Percentiles rank a stretch among this genome's conserved stretches.
phyloP scores from a whole-genome alignment of 1,140 invertebrate genomes.

The Drosophila sturtevanti region DNA sequence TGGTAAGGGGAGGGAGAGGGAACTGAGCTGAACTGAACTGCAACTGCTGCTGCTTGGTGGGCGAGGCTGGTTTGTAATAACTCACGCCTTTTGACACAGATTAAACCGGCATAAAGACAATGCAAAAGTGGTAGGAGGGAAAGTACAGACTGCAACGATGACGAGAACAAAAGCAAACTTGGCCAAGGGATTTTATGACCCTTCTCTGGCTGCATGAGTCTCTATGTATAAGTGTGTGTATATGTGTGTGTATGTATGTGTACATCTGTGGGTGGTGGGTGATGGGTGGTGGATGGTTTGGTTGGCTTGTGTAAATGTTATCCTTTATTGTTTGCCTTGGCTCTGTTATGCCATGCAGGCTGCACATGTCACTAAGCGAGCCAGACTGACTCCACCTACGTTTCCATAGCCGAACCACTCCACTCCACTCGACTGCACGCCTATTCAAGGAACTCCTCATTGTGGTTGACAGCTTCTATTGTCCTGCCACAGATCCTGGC shows the following conservation, averaged over 20 bases:
- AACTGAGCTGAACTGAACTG: slow-evolving; percentile 1
- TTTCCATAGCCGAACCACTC: neutral
- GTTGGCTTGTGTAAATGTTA: slow-evolving; percentile 26
- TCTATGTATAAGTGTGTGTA: neutral
- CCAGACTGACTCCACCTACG: slow-evolving; percentile 22
- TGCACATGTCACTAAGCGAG: slow-evolving; percentile 34
- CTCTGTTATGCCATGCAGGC: slow-evolving; percentile 24
- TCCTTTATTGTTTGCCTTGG: slow-evolving; percentile 12
- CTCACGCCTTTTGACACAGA: slow-evolving; percentile 80
- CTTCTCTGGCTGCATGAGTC: slow-evolving; percentile 8
- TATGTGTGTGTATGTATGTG: neutral
- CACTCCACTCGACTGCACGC: slow-evolving; percentile 3
- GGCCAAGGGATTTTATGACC: slow-evolving; percentile 19
- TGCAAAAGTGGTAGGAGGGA: slow-evolving; percentile 8
- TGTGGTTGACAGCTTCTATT: slow-evolving; percentile 9
- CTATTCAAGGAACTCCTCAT: slow-evolving; percentile 7
- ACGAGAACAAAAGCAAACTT: slow-evolving; percentile 20
- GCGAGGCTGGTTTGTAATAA: slow-evolving; percentile 75
- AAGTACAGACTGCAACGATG: slow-evolving; percentile 19
- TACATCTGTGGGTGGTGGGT: neutral
- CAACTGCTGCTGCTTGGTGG: slow-evolving; percentile 39
- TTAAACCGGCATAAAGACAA: slow-evolving; percentile 66
- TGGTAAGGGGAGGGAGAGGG: neutral
- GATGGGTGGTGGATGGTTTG: neutral
- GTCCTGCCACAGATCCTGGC: neutral